Conservation (phyloP, 2,113 vertebrate species). For the Macaca fascicularis region T2T-MFA8v1.1 NC_088385.1:124409001-124409500, state of each 20-base stretch:
- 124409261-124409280: too few relatives aligned
- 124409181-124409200: not conserved
- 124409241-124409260: too few relatives aligned
- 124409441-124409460: not conserved
- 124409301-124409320: not conserved
- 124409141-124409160: not conserved
- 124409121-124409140: too few relatives aligned
- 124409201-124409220: not conserved
- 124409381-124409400: not conserved
- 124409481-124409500: not conserved
- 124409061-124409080: not conserved
- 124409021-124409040: not conserved
- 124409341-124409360: too few relatives aligned
- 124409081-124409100: not conserved
- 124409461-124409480: not conserved
- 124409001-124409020: not conserved
- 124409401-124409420: too few relatives aligned
- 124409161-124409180: not conserved
- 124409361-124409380: not conserved
- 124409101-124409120: not conserved
- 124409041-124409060: too few relatives aligned
- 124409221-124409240: too few relatives aligned
- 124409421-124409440: not conserved
- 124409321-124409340: not conserved
- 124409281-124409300: too few relatives aligned